Conservation (phyloP, 2,888 invertebrate species). For the Ennomos erosarius region DNA sequence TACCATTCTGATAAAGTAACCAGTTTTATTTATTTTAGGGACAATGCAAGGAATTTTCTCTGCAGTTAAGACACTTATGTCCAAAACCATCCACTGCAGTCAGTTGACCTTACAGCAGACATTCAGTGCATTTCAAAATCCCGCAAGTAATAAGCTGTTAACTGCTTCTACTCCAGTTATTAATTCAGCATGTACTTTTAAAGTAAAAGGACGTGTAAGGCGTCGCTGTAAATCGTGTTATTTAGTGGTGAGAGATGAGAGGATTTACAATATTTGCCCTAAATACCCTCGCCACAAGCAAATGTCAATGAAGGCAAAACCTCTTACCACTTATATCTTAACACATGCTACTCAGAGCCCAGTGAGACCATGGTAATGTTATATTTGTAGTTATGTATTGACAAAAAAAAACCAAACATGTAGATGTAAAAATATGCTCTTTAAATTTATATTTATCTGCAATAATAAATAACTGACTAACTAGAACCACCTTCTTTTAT, state of each 20-base stretch:
- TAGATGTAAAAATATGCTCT: slow-evolving; percentile 4
- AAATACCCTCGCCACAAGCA: slow-evolving; percentile 93
- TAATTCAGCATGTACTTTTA: slow-evolving; percentile 78
- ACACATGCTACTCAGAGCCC: slow-evolving; percentile 89
- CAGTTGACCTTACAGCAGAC: slow-evolving; percentile 41
- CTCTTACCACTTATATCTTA: slow-evolving; percentile 90
- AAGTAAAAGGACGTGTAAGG: slow-evolving; percentile 88
- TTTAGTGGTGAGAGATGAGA: slow-evolving; percentile 87
- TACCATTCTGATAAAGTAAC: background rate
- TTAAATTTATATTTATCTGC: too few relatives aligned
- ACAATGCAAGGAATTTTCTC: slow-evolving; percentile 62
- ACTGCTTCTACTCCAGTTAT: slow-evolving; percentile 56
- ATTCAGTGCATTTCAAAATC: slow-evolving; percentile 55
- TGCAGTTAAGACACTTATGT: slow-evolving; percentile 51
- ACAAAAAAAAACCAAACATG: background rate
- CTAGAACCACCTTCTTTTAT: too few relatives aligned
- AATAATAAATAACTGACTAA: too few relatives aligned
- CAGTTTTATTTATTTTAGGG: slow-evolving; percentile 41
- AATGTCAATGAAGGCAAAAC: slow-evolving; percentile 88
- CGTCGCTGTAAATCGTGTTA: slow-evolving; percentile 93
- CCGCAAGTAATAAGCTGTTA: slow-evolving; percentile 50
- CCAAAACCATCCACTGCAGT: slow-evolving; percentile 40
- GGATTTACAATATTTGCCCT: slow-evolving; percentile 90
- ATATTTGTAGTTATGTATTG: background rate
- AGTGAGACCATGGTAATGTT: slow-evolving; percentile 68